A percentile compares a stretch with the other conserved stretches of the same genome.
Conservation (phyloP, 2,113 vertebrate species). For the Lasiurus borealis region DNA sequence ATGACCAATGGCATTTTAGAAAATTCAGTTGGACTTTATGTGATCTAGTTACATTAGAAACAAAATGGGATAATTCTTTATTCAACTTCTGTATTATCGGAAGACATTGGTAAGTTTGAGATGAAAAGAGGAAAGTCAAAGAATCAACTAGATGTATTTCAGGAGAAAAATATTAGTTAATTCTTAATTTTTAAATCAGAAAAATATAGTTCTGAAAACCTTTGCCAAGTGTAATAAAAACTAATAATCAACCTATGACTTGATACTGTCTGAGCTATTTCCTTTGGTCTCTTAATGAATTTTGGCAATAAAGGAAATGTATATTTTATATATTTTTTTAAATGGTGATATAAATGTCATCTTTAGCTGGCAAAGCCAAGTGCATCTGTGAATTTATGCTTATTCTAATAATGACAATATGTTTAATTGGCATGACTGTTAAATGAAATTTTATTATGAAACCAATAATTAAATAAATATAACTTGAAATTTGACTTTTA, state of each 20-base stretch:
- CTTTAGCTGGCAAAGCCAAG: not conserved
- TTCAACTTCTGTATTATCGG: not conserved
- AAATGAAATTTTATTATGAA: constrained; percentile 6
- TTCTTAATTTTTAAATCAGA: constrained; percentile 50
- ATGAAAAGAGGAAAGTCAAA: not conserved
- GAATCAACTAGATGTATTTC: not conserved
- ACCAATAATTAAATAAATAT: not conserved
- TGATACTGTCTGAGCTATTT: not conserved
- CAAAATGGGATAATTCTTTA: not conserved
- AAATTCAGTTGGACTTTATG: not conserved
- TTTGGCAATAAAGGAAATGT: not conserved
- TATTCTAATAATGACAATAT: not conserved
- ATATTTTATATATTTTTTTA: not conserved
- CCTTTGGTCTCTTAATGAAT: not conserved
- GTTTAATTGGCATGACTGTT: not conserved
- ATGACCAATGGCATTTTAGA: not conserved
- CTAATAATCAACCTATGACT: not conserved
- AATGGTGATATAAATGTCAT: not conserved
- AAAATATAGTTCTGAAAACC: not conserved
- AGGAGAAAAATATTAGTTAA: not conserved
- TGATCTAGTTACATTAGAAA: not conserved
- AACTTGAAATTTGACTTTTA: constrained; percentile 28
- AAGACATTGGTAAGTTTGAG: constrained; percentile 4
- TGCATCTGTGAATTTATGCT: not conserved
- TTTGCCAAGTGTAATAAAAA: not conserved